Evolutionary conservation across 2,888 invertebrate genomes (phyloP).

Genomic region (Eupithecia centaureata): DNA sequence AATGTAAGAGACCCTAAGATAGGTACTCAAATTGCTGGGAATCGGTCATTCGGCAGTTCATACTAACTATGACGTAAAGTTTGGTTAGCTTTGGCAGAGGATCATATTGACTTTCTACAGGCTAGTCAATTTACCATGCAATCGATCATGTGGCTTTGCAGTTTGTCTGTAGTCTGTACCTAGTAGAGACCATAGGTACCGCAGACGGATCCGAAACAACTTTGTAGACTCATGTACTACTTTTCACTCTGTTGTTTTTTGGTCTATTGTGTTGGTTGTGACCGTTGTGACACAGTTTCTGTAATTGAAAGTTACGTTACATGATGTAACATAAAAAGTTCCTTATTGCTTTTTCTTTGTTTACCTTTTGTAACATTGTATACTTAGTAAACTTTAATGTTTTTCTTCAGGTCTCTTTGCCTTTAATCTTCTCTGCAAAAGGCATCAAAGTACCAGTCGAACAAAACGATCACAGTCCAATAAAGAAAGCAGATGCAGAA

Average conservation of each 20-base stretch:
- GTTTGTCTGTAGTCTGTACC: neutral
- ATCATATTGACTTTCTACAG: constrained; percentile 5
- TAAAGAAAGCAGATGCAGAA: constrained; percentile 44
- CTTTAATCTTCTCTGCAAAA: constrained; percentile 52
- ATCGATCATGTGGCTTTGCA: constrained; percentile 1
- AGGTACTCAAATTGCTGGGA: no score
- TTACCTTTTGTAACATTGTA: neutral
- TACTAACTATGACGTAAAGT: neutral
- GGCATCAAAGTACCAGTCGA: constrained; percentile 71
- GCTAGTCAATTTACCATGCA: neutral
- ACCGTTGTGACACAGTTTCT: constrained; percentile 70
- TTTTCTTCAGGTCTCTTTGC: constrained; percentile 62
- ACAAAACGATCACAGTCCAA: constrained; percentile 46
- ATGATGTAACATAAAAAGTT: constrained; percentile 53
- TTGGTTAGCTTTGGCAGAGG: neutral
- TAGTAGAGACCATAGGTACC: neutral
- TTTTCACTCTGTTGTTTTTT: constrained; percentile 54
- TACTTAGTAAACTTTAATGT: neutral
- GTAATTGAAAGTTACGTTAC: constrained; percentile 69
- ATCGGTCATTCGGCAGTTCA: neutral
- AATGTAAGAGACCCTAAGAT: neutral
- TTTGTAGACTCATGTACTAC: constrained; percentile 12
- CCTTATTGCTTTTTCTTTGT: neutral
- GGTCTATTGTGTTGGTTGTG: constrained; percentile 59
- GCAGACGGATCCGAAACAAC: neutral